phyloP scores from a whole-genome alignment of 2,888 invertebrate species.

The Meteorus cinctellus region DNA sequence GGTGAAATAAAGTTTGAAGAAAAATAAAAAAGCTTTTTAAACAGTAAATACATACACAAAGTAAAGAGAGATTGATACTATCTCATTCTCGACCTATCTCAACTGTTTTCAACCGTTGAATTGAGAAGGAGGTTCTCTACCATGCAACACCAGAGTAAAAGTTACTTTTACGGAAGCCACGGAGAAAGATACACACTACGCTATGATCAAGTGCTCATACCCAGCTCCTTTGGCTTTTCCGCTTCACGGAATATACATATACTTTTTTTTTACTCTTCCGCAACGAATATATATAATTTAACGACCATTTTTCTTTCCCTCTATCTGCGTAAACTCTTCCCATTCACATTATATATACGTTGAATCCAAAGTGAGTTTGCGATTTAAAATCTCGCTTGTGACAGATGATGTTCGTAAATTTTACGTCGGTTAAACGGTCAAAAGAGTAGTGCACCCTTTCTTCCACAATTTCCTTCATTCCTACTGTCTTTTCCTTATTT shows the following conservation, averaged over 20 bases:
- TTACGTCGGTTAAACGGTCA: conserved; percentile 51
- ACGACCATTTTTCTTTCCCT: not conserved
- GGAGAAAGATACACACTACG: conserved; percentile 23
- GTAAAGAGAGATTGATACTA: conserved; percentile 9
- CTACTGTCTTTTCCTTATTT: not conserved
- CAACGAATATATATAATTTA: not conserved
- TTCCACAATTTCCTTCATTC: not conserved
- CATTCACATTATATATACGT: not conserved
- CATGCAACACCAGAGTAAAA: not conserved
- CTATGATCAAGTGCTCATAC: conserved; percentile 28
- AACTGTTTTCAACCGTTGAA: conserved; percentile 40
- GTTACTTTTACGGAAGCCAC: conserved; percentile 30
- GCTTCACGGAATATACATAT: not conserved
- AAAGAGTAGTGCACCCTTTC: conserved; percentile 24
- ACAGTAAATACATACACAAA: not conserved
- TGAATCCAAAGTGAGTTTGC: not conserved
- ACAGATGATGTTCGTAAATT: conserved; percentile 55
- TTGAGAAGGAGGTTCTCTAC: not conserved
- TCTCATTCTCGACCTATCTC: conserved; percentile 34
- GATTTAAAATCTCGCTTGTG: conserved; percentile 37
- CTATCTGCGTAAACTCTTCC: not conserved
- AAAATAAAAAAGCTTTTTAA: not conserved
- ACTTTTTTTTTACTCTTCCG: not conserved
- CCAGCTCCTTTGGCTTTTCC: not conserved
- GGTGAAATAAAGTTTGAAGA: not conserved